A percentile compares a stretch with the other conserved stretches of the same genome.
phyloP scores from a whole-genome alignment of 2,797 vertebrate species.

The Urosaurus nigricauda region DNA sequence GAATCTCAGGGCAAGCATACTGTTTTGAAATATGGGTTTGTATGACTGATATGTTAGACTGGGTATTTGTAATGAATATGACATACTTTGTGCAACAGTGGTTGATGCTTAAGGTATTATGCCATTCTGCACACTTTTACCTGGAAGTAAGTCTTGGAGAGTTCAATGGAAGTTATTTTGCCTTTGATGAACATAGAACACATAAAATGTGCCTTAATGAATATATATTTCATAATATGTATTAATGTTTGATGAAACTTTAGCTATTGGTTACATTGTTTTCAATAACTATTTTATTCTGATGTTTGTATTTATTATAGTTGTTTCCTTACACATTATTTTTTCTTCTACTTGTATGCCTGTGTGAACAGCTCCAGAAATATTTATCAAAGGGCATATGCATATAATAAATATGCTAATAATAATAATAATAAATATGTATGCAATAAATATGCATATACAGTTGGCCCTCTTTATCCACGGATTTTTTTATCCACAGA shows the following conservation, averaged over 20 bases:
- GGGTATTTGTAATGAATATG: no score
- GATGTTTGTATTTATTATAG: no score
- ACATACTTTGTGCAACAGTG: no score
- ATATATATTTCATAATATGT: constrained; percentile 33
- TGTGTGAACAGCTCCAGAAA: not conserved
- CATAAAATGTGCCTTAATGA: no score
- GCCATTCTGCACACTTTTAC: not conserved
- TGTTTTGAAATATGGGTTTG: no score
- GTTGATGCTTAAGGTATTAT: no score
- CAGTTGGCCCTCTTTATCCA: no score
- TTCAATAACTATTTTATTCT: not conserved
- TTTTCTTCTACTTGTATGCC: not conserved
- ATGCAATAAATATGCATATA: not conserved
- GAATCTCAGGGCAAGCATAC: no score
- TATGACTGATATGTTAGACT: no score
- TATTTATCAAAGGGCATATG: not conserved
- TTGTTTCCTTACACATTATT: not conserved
- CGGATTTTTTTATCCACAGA: no score
- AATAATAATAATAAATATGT: no score
- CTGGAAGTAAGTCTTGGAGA: no score
- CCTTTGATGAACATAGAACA: constrained; percentile 60
- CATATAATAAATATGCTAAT: not conserved
- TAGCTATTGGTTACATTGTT: not conserved
- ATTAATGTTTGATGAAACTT: not conserved
- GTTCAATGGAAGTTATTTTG: not conserved